A percentile compares a stretch with the other conserved stretches of the same genome.
Evolutionary conservation across 1,140 invertebrate genomes (phyloP).

Genomic region (Lerema accius): DNA sequence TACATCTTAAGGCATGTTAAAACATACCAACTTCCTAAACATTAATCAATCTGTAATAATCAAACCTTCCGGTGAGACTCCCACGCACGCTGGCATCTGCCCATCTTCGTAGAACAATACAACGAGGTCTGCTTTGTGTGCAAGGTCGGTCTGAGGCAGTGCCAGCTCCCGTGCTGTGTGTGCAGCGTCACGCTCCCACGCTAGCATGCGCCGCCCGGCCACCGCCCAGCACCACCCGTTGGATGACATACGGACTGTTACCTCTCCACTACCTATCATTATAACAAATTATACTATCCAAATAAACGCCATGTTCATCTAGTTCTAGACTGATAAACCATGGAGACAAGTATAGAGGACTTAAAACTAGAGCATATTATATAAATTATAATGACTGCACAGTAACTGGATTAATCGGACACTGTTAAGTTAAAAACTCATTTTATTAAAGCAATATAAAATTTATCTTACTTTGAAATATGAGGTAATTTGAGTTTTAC

Average conservation of each 20-base stretch:
- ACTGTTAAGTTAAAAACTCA: too few relatives aligned
- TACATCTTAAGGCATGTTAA: too few relatives aligned
- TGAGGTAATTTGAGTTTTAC: too few relatives aligned
- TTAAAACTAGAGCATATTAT: too few relatives aligned
- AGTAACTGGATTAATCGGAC: too few relatives aligned
- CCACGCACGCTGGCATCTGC: slow-evolving; percentile 92
- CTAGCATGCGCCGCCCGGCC: slow-evolving; percentile 90
- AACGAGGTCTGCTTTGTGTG: slow-evolving; percentile 95
- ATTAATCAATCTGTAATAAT: not conserved
- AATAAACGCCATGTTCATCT: too few relatives aligned
- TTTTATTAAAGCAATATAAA: too few relatives aligned
- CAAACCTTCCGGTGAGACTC: slow-evolving; percentile 93
- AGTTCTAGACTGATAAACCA: too few relatives aligned
- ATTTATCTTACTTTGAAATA: too few relatives aligned
- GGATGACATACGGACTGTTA: slow-evolving; percentile 81
- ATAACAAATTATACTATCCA: slow-evolving; percentile 30
- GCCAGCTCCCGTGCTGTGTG: slow-evolving; percentile 86
- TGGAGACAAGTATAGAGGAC: too few relatives aligned
- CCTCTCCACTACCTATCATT: slow-evolving; percentile 81
- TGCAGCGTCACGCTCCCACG: slow-evolving; percentile 88
- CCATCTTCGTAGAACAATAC: slow-evolving; percentile 88
- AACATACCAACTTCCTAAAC: not conserved
- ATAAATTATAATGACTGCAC: too few relatives aligned
- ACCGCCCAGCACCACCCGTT: slow-evolving; percentile 90
- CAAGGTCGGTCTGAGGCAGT: slow-evolving; percentile 95